Base-by-base conservation (phyloP, 2,888 invertebrate genomes). In the Cheiracanthium punctorium region DNA sequence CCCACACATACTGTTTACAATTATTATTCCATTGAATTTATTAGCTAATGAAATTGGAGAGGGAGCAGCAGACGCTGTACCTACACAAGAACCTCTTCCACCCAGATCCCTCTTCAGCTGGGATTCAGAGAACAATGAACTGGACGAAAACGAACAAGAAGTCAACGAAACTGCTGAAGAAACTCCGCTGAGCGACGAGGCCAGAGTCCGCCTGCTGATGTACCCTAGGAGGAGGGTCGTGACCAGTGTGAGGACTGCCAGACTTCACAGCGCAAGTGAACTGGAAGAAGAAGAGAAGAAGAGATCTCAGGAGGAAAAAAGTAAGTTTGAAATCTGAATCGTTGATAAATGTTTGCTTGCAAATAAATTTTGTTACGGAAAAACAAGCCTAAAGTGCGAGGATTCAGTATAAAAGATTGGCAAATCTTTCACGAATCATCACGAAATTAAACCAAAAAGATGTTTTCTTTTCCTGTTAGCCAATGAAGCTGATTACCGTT, bases 271-370 rank as follows among this genome's bases (percentile, higher is more conserved):
- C 33, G 77, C 72, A 1, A 48, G 73, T n/a, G 74, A 84, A 30
- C 32, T 84, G 24, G 79, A 84, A 41, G 84, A 84, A 2, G 79
- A 79, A 58, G 79, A 84, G 29, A 33, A 33, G 48, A 82, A 72
- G 20, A 28, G 82, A 28, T 74, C 81, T 0, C 52, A 76, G 24
- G 71, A 29, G 17, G 71, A 43, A 14, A 71, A 71, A 71, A 71
- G 71, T 71, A 71, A 71, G 28, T 7, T n/a, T n/a, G n/a, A n/a
- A n/a, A n/a, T n/a, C n/a, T n/a, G n/a, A n/a, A n/a, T 28, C 5
- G n/a, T n/a, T n/a, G n/a, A n/a, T n/a, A n/a, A n/a, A n/a, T n/a
- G n/a, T n/a, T n/a, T n/a, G n/a, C n/a, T n/a, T n/a, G n/a, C n/a
- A n/a, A n/a, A n/a, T n/a, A n/a, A n/a, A n/a, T n/a, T n/a, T n/a